Evolutionary conservation across 2,113 vertebrate species (phyloP).

Genomic region (Nymphicus hollandicus): DNA sequence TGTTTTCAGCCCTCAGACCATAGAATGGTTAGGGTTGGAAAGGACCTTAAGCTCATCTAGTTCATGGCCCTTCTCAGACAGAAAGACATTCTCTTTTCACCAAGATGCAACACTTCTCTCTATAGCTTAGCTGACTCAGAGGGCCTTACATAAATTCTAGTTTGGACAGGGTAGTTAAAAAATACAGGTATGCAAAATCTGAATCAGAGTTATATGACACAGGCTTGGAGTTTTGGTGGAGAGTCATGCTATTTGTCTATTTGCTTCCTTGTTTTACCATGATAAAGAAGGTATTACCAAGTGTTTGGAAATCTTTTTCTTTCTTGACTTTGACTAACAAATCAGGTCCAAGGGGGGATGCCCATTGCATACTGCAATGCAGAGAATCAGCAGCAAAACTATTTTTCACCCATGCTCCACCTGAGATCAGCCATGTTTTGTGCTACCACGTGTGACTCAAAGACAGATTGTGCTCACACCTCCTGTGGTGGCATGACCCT

Average conservation of each 20-base stretch:
- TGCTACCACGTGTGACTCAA: not conserved
- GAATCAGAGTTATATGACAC: not conserved
- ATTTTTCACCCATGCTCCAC: not conserved
- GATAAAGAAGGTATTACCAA: not conserved
- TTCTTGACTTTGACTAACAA: not conserved
- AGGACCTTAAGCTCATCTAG: not conserved
- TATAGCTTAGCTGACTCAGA: not conserved
- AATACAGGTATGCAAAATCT: not conserved
- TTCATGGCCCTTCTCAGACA: not conserved
- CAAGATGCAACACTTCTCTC: not conserved
- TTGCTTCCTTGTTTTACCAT: not conserved
- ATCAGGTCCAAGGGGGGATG: not conserved
- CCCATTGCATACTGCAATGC: not conserved
- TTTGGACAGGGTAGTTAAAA: not conserved
- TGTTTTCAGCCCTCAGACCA: not conserved
- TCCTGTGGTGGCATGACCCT: not conserved
- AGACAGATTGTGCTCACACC: rapidly evolving
- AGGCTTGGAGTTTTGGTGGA: not conserved
- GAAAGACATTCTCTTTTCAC: not conserved
- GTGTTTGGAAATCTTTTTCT: not conserved
- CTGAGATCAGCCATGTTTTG: not conserved
- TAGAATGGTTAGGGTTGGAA: not conserved
- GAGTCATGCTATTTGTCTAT: rapidly evolving
- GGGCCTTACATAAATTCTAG: not conserved
- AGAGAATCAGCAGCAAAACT: not conserved